phyloP scores from a whole-genome alignment of 37 sponge, comb jelly and placozoan genomes.

The Axinella damicornis region DNA sequence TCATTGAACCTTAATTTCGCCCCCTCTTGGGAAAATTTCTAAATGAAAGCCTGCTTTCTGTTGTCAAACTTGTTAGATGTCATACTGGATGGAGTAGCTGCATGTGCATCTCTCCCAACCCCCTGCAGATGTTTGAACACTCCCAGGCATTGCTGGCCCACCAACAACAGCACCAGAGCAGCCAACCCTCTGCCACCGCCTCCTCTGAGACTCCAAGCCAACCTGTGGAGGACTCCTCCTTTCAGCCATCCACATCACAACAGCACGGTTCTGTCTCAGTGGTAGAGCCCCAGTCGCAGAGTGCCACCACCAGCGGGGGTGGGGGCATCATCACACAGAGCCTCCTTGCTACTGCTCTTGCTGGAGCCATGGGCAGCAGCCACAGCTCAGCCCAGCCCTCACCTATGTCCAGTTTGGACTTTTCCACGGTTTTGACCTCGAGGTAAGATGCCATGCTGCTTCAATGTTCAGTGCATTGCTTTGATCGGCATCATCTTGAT shows the following conservation, averaged over 20 bases:
- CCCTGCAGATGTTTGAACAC: conserved; percentile 72
- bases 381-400: conserved; percentile 1
- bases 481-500: too few relatives aligned
- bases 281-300: too few relatives aligned
- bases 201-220: neutral
- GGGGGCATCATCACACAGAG: conserved; percentile 15
- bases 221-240: neutral
- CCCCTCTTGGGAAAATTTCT: too few relatives aligned
- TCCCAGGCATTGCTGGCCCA: conserved; percentile 74
- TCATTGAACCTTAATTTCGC: too few relatives aligned
- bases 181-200: neutral
- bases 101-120: too few relatives aligned
- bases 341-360: conserved; percentile 11
- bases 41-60: too few relatives aligned
- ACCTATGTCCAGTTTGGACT: conserved; percentile 21
- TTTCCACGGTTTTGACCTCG: neutral
- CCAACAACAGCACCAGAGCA: conserved; percentile 39
- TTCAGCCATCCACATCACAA: neutral
- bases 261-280: neutral
- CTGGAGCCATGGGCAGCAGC: conserved; percentile 26
- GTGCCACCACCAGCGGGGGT: neutral
- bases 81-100: too few relatives aligned
- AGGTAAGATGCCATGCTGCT: too few relatives aligned
- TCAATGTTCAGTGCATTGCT: too few relatives aligned
- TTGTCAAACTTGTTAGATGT: too few relatives aligned